Evolutionary conservation across 23 tunicate species (phyloP).

Genomic region (Ciona savignyi): DNA sequence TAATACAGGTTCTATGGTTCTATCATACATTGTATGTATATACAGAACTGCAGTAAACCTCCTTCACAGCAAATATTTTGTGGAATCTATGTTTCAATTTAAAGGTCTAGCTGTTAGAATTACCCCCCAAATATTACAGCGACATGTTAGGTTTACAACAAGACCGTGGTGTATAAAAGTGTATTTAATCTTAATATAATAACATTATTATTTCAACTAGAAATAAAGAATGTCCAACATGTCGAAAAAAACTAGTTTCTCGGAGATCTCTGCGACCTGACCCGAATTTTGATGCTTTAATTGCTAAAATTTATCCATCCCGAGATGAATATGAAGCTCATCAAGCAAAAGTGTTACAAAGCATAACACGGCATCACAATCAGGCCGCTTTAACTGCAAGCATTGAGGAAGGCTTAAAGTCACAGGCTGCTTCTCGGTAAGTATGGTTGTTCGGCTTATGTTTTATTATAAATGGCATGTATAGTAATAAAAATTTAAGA

Average conservation of each 20-base stretch:
- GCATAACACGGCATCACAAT: constrained; percentile 80
- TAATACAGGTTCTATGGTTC: no score
- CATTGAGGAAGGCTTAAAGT: constrained; percentile 75
- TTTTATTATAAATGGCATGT: no score
- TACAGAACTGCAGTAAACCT: no score
- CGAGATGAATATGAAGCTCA: constrained; percentile 95
- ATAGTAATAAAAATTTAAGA: neutral
- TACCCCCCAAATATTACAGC: no score
- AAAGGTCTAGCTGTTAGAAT: neutral
- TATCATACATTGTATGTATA: no score
- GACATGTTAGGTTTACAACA: no score
- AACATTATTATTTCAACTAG: constrained; percentile 8
- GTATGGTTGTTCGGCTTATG: constrained; percentile 41
- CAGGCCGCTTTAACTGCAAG: constrained; percentile 78
- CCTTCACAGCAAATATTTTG: no score
- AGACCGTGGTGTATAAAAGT: no score
- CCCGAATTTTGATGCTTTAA: constrained; percentile 94
- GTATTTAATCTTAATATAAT: no score
- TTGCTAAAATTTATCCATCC: constrained; percentile 89
- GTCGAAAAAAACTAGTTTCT: constrained; percentile 91
- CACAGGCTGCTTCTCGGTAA: constrained; percentile 70
- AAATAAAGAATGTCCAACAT: constrained; percentile 98
- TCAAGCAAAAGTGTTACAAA: constrained; percentile 81
- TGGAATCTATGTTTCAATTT: neutral
- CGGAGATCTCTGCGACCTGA: constrained; percentile 89